Base-by-base conservation (phyloP, 2,888 invertebrate species). In the Phragmatobia fuliginosa region DNA sequence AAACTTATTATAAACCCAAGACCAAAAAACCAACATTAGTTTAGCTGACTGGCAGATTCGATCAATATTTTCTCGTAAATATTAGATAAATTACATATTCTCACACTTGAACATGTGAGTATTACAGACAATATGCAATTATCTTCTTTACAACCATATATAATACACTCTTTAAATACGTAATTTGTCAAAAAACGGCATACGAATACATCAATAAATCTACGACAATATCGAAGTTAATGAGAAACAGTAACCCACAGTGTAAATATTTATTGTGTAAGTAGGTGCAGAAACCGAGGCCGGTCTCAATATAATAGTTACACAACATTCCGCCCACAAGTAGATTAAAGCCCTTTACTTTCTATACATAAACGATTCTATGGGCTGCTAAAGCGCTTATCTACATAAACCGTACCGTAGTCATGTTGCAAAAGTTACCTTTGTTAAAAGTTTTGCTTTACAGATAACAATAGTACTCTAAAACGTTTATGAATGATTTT, bases 291-390 rank as follows among this genome's bases (percentile, higher is more conserved):
- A 59, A 61, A 28, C 62, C 72, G 63, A 81, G 80, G 78, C 67
- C 79, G 60, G 33, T 49, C 62, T 72, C 56, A 62, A 67, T 69
- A 18, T 36, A 66, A 25, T 65, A 59, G 74, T 82, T 81, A 72
- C 81, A 62, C 73, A 81, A 81, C 61, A 67, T 62, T 33, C 58
- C 78, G 59, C 81, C 81, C 71, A 81, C 80, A 41, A 45, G n/a
- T 63, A 56, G 66, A 75, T 71, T 68, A 69, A 62, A 70, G 72
- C 75, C 77, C 75, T 82, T 82, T 78, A 73, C 80, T 76, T 77
- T 72, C 74, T 59, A 79, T 33, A 18, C 32, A 68, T 59, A 67
- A 66, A 62, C 32, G 59, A 75, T 68, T 38, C 49, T 67, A 72
- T 49, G 25, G 41, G 31, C 14, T 62, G 41, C 25, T 52, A 60